These are phyloP conservation scores for Lasioglossum morio DNA, from an alignment of 2,888 invertebrate species.

Conservation along the genomic window DNA sequence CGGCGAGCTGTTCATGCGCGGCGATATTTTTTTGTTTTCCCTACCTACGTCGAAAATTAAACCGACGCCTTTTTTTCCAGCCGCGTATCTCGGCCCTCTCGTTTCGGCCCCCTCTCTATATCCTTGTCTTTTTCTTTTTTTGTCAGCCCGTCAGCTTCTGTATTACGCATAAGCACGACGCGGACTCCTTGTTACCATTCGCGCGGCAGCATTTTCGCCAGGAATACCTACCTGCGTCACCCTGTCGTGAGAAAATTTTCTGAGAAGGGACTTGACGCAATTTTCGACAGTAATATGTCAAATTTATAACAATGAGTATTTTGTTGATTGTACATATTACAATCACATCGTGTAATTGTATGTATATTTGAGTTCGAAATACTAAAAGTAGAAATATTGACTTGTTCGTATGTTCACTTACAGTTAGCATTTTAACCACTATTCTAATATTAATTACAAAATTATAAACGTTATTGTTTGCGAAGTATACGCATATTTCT, in stretches of 20 bases:
- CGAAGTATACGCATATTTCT: not conserved
- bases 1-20: constrained; percentile 1
- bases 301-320: not conserved
- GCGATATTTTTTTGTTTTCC: constrained; percentile 36
- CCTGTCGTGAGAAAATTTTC: not conserved
- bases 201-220: not conserved
- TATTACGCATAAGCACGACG: constrained; percentile 1
- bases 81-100: not conserved
- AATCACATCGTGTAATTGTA: no score
- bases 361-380: no score
- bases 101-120: not conserved
- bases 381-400: no score
- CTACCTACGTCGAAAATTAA: constrained; percentile 50
- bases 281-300: no score
- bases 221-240: not conserved
- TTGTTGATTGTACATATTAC: not conserved
- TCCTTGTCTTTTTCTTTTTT: not conserved
- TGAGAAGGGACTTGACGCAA: not conserved
- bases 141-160: not conserved
- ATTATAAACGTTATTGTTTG: not conserved
- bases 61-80: constrained; percentile 26
- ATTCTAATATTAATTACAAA: not conserved
- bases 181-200: constrained; percentile 24
- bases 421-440: not conserved
- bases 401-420: not conserved